Evolutionary conservation across 2,113 vertebrate species (phyloP).

Genomic region (Myiagra hebetior): DNA sequence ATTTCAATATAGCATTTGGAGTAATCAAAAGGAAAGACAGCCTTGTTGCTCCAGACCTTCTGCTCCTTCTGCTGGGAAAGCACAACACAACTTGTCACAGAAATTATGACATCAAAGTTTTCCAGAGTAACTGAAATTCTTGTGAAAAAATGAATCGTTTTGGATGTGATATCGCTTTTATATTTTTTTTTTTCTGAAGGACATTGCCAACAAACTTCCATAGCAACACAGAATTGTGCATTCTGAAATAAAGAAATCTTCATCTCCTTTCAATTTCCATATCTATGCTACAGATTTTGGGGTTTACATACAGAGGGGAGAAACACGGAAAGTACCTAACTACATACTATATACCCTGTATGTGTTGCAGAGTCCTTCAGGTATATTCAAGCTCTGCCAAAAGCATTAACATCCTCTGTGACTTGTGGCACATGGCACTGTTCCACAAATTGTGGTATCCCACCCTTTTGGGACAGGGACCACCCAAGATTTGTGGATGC

Average conservation of each 20-base stretch:
- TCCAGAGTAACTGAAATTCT: conserved; percentile 2
- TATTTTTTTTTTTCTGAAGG: neutral
- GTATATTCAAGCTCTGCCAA: neutral
- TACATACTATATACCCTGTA: rapidly evolving
- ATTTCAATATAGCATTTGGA: neutral
- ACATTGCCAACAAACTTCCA: neutral
- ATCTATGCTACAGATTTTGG: neutral
- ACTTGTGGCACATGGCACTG: neutral
- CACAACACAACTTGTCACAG: conserved; percentile 16
- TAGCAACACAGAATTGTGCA: neutral
- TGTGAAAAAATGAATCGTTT: neutral
- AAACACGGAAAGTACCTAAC: neutral
- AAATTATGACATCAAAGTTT: conserved; percentile 56
- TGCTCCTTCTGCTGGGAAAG: conserved; percentile 34
- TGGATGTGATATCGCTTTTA: neutral
- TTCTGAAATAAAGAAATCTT: neutral
- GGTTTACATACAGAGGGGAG: neutral
- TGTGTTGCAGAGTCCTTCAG: neutral
- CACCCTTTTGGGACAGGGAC: neutral
- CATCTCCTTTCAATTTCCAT: neutral
- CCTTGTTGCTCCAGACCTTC: conserved; percentile 36
- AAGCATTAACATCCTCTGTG: neutral
- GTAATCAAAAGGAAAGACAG: conserved; percentile 11
- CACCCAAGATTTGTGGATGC: neutral
- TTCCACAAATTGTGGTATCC: neutral